Evolutionary conservation across 2,113 vertebrate genomes (phyloP), one percentile per base, ranked within the genome.

Genomic region (Motacilla tschutschensis): DNA sequence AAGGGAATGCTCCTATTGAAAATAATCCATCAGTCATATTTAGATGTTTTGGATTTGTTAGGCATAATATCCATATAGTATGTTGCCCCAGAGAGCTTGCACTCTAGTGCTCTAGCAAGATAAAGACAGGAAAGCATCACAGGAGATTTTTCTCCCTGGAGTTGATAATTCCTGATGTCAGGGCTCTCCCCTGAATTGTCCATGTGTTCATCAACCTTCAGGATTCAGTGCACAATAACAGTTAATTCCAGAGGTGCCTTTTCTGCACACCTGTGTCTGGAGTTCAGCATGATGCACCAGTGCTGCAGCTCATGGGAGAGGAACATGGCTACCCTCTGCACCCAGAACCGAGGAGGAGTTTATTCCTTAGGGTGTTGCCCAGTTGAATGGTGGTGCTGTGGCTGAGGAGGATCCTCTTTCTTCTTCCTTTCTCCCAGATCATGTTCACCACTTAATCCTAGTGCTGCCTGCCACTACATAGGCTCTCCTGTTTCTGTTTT

Each of bases 21-120:
- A 82, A 36, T 22, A 48, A 65, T n/a, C 17, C 2, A 1, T 76
- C 14, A 17, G 14, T 60, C 0, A 0, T 26, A 9, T 47, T 69
- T 73, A 66, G 67, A n/a, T 47, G 26, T 16, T 69, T 53, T 63
- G 47, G 19, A 8, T 79, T 60, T 48, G 46, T 31, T 38, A 51
- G 67, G 25, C 4, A 7, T 36, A 15, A 29, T 21, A 8, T 13
- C 16, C 4, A 29, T 12, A 16, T 16, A 35, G 7, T 19, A 6
- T 3, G 2, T 28, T 59, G 46, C 26, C 41, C 53, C 22, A 59
- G 64, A 67, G 40, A 69, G 11, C 38, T 63, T 64, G 14, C 8
- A 12, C n/a, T 60, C 26, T 5, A 20, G 57, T 53, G 53, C 7
- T 79, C 40, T 74, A 70, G 29, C 17, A 66, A 76, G 75, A 17